These are phyloP conservation scores for Cyrtodaria siliqua DNA, from an alignment of 2,888 invertebrate genomes.

Conservation along the genomic window DNA sequence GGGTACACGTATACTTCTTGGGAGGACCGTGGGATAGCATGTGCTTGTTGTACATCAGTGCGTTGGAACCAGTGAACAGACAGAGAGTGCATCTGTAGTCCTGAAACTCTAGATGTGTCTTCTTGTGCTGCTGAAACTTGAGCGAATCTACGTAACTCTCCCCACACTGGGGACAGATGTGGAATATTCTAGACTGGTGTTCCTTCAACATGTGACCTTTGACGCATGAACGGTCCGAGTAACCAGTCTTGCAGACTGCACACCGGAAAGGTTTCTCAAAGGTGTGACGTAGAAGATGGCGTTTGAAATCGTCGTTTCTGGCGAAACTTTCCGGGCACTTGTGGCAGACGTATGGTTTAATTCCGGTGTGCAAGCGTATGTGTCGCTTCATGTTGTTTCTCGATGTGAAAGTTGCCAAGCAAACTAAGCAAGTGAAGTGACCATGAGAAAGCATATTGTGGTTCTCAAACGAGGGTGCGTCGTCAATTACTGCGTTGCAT, in stretches of 20 bases:
- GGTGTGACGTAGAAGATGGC: constrained; percentile 77
- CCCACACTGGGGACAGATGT: constrained; percentile 77
- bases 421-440: constrained; percentile 74
- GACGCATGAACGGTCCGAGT: constrained; percentile 75
- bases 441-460: constrained; percentile 73
- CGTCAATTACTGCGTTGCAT: constrained; percentile 65
- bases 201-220: constrained; percentile 75
- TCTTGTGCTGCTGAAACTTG: constrained; percentile 73
- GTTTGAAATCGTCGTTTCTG: constrained; percentile 77
- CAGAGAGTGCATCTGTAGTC: constrained; percentile 73
- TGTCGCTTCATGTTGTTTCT: constrained; percentile 78
- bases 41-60: constrained; percentile 73
- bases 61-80: constrained; percentile 74
- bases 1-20: constrained; percentile 67
- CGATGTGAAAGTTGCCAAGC: constrained; percentile 75
- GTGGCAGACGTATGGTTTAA: constrained; percentile 74
- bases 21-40: constrained; percentile 68
- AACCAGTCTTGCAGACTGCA: constrained; percentile 73
- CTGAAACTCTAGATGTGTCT: constrained; percentile 72
- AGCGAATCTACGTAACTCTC: constrained; percentile 68
- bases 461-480: constrained; percentile 66
- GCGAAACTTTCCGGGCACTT: constrained; percentile 75
- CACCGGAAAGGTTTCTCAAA: constrained; percentile 77
- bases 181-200: constrained; percentile 67
- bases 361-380: constrained; percentile 75